Conservation (phyloP, 2,113 vertebrate genomes). For the Heloderma charlesbogerti region DNA sequence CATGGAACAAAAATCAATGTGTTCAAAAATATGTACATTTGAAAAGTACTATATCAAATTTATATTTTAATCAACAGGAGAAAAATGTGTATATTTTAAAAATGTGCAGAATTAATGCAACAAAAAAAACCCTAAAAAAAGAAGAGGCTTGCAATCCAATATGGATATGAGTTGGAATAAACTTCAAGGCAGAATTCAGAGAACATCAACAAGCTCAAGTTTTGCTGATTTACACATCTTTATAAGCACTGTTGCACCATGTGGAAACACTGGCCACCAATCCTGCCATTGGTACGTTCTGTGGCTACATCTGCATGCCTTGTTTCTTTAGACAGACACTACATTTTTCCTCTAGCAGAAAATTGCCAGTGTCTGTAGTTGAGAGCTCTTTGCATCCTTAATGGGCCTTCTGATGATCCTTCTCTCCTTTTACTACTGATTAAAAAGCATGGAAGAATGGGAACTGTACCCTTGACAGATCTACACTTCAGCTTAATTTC, state of each 20-base stretch:
- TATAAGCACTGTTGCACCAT: background rate
- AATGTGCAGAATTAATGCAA: too few species aligned
- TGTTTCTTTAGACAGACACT: constrained; percentile 43
- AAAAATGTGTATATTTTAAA: too few species aligned
- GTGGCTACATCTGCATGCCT: constrained; percentile 12
- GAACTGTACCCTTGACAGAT: constrained; percentile 69
- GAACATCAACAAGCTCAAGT: too few species aligned
- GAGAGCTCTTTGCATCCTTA: constrained; percentile 68
- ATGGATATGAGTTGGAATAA: background rate
- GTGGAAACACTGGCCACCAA: background rate
- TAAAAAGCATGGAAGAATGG: constrained; percentile 66
- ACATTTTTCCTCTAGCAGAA: constrained; percentile 56
- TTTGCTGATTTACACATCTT: background rate
- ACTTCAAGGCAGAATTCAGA: too few species aligned
- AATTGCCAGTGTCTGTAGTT: constrained; percentile 48
- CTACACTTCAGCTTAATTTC: constrained; percentile 72
- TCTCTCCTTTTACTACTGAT: constrained; percentile 72
- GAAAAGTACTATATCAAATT: background rate
- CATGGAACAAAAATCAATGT: background rate
- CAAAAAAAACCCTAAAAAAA: background rate
- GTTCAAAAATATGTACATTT: background rate
- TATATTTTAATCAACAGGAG: too few species aligned
- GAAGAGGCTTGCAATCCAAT: too few species aligned
- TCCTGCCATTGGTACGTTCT: background rate
- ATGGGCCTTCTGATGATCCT: constrained; percentile 67